Percentiles rank a stretch among this genome's conserved stretches.
Evolutionary conservation across 1,140 invertebrate species (phyloP).

Genomic region (Heliconius nattereri): DNA sequence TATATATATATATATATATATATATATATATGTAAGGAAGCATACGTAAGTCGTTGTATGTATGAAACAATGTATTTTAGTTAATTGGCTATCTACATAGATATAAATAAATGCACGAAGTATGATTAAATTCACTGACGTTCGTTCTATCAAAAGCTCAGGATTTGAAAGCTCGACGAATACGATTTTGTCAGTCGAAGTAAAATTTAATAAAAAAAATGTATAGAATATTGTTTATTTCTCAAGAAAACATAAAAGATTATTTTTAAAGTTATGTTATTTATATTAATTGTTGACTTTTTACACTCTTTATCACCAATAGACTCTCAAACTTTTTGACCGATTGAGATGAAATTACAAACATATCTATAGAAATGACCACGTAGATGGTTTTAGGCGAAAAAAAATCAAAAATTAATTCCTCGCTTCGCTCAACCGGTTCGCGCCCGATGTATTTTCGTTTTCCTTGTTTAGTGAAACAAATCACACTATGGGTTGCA

Average conservation of each 20-base stretch:
- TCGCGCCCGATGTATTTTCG: too few species aligned
- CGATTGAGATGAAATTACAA: too few species aligned
- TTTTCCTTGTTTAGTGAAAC: too few species aligned
- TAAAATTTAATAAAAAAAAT: not conserved
- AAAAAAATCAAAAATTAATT: too few species aligned
- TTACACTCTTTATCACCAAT: too few species aligned
- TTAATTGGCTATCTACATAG: not conserved
- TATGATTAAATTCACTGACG: not conserved
- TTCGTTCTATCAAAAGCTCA: not conserved
- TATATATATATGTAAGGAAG: not conserved
- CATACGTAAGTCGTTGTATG: not conserved
- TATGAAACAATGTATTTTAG: conserved; percentile 2
- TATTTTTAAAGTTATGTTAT: too few species aligned
- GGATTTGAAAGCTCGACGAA: not conserved
- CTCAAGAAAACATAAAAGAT: not conserved
- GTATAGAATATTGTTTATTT: not conserved
- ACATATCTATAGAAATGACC: too few species aligned
- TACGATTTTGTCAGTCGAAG: not conserved
- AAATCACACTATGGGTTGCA: too few species aligned
- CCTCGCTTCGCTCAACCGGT: too few species aligned
- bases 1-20: not conserved
- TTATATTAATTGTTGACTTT: too few species aligned
- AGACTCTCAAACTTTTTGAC: too few species aligned
- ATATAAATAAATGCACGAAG: not conserved
- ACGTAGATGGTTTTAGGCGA: too few species aligned